Percentiles rank a stretch among this genome's conserved stretches.
phyloP scores from a whole-genome alignment of 2,888 invertebrate species.

The Brenthis hecate region DNA sequence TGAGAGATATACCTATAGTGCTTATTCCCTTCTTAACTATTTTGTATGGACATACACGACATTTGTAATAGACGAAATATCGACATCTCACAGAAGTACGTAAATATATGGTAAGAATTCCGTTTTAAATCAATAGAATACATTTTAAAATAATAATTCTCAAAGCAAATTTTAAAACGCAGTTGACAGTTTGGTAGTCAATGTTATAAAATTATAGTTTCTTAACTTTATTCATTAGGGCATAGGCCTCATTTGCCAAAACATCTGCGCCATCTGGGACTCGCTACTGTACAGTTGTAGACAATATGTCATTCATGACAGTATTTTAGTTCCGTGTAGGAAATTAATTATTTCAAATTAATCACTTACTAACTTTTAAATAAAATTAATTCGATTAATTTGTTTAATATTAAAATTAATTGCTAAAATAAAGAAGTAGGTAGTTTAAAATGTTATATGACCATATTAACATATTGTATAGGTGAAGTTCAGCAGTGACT shows the following conservation, averaged over 20 bases:
- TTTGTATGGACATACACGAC: no score
- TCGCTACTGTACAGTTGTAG: slow-evolving; percentile 58
- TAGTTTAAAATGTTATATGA: no score
- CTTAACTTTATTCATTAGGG: background rate
- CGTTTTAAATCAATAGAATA: background rate
- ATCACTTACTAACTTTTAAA: background rate
- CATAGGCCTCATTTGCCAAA: slow-evolving; percentile 71
- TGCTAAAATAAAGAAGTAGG: no score
- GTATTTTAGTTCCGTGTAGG: slow-evolving; percentile 44
- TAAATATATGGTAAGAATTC: no score
- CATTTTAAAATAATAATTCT: background rate
- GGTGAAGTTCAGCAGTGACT: no score
- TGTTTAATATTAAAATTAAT: no score
- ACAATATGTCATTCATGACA: slow-evolving; percentile 64
- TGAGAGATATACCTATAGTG: no score
- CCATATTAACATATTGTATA: no score
- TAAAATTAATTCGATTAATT: no score
- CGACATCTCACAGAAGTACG: no score
- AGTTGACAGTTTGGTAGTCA: background rate
- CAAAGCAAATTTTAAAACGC: background rate
- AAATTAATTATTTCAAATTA: slow-evolving; percentile 37
- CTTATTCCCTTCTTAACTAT: no score
- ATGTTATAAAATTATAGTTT: background rate
- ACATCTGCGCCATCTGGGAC: slow-evolving; percentile 74
- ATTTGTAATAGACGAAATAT: no score